Evolutionary conservation across 2,113 vertebrate species (phyloP).

Genomic region (Podarcis muralis): DNA sequence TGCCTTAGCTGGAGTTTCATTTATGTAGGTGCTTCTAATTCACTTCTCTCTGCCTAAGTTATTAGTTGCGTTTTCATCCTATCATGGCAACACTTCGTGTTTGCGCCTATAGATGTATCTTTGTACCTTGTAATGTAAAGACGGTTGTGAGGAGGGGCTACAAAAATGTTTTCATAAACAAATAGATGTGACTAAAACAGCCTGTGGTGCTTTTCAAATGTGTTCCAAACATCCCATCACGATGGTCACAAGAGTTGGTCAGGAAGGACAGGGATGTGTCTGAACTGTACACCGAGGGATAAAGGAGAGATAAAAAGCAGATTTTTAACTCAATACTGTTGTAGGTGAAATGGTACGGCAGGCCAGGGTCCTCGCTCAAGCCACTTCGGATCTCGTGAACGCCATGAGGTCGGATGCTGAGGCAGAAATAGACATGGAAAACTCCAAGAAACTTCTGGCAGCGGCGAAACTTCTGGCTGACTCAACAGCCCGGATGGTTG

Average conservation of each 20-base stretch:
- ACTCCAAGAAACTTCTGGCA: constrained; percentile 96
- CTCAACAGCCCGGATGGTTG: constrained; percentile 98
- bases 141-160: too few species aligned
- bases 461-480: constrained; percentile 97
- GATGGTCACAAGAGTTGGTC: too few species aligned
- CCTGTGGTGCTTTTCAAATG: background rate
- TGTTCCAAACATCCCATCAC: too few species aligned
- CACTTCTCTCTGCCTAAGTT: too few species aligned
- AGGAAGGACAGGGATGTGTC: background rate
- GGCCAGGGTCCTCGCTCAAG: constrained; percentile 96
- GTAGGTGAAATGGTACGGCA: constrained; percentile 98
- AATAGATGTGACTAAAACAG: background rate
- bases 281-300: background rate
- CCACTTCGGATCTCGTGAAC: constrained; percentile 95
- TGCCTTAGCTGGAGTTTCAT: too few species aligned
- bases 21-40: too few species aligned
- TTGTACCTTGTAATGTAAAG: too few species aligned
- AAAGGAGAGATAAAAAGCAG: background rate
- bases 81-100: too few species aligned
- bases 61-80: too few species aligned
- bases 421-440: constrained; percentile 96
- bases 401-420: constrained; percentile 98
- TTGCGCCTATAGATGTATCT: too few species aligned
- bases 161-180: too few species aligned
- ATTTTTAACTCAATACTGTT: background rate